These are phyloP conservation scores for Ciconia stormi DNA, from an alignment of 2,113 vertebrate genomes.

Conservation along the genomic window DNA sequence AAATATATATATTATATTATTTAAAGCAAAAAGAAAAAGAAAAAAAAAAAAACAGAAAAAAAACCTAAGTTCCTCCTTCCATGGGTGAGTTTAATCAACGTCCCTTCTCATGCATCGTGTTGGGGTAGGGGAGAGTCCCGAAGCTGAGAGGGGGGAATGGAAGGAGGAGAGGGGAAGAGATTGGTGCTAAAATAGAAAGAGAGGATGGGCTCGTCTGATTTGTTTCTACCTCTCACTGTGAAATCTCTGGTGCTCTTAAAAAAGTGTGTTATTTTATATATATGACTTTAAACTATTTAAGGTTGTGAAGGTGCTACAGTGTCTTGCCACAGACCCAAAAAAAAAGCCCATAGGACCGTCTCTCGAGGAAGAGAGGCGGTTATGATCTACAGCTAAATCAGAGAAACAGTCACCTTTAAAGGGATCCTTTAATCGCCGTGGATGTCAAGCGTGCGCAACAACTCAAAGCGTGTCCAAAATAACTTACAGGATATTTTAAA, in stretches of 20 bases:
- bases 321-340: slow-evolving; percentile 63
- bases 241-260: slow-evolving; percentile 81
- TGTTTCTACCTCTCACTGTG: slow-evolving; percentile 86
- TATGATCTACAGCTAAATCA: background rate
- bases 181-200: slow-evolving; percentile 64
- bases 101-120: background rate
- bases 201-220: slow-evolving; percentile 47
- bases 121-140: background rate
- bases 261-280: slow-evolving; percentile 71
- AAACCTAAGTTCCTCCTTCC: slow-evolving; percentile 52
- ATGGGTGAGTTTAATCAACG: background rate
- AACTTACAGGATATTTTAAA: background rate
- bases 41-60: slow-evolving; percentile 15
- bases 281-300: slow-evolving; percentile 82
- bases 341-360: background rate
- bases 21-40: slow-evolving; percentile 71
- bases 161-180: slow-evolving; percentile 42
- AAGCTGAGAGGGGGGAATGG: slow-evolving; percentile 23
- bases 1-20: slow-evolving; percentile 82
- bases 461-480: background rate
- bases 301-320: slow-evolving; percentile 81
- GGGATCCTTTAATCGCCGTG: slow-evolving; percentile 53
- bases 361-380: slow-evolving; percentile 27
- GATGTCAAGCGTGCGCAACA: background rate
- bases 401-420: slow-evolving; percentile 43